phyloP scores from a whole-genome alignment of 2,797 vertebrate genomes.

The Cheirogaleus major region DNA sequence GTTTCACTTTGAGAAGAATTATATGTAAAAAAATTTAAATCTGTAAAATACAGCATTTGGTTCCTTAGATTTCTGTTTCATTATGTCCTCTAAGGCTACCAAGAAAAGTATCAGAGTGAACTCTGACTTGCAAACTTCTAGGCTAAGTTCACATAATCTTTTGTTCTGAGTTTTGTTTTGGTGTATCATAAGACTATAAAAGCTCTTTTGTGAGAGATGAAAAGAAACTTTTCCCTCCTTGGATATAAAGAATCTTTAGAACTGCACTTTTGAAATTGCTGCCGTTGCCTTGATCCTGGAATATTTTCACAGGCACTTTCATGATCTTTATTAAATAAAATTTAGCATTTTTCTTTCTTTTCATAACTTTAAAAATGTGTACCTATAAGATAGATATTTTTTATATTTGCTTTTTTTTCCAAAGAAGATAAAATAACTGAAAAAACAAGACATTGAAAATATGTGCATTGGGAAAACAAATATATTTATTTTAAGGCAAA shows the following conservation, averaged over 20 bases:
- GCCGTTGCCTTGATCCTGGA: conserved; percentile 67
- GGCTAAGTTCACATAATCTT: background rate
- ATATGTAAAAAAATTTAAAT: background rate
- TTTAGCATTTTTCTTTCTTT: conserved; percentile 72
- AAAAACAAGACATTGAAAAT: conserved; percentile 68
- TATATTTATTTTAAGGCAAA: background rate
- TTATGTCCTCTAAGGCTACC: background rate
- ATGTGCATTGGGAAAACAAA: conserved; percentile 52
- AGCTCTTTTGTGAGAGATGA: conserved; percentile 73
- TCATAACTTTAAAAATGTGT: conserved; percentile 70
- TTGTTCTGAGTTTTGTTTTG: conserved; percentile 63
- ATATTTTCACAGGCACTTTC: conserved; percentile 69
- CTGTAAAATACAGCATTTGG: accelerated
- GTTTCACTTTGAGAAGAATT: background rate
- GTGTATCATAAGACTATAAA: conserved; percentile 61
- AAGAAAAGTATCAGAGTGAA: background rate
- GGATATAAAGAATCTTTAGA: conserved; percentile 59
- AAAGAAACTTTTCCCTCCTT: conserved; percentile 52
- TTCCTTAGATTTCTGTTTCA: background rate
- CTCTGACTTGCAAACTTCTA: background rate
- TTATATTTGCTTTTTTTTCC: conserved; percentile 23
- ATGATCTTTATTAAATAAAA: conserved; percentile 72
- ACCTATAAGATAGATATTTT: background rate
- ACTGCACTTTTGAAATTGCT: conserved; percentile 67
- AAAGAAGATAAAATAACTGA: conserved; percentile 49